Evolutionary conservation across 2,888 invertebrate species (phyloP), one percentile per base, ranked within the genome.

Genomic region (Creontiades dilutus): DNA sequence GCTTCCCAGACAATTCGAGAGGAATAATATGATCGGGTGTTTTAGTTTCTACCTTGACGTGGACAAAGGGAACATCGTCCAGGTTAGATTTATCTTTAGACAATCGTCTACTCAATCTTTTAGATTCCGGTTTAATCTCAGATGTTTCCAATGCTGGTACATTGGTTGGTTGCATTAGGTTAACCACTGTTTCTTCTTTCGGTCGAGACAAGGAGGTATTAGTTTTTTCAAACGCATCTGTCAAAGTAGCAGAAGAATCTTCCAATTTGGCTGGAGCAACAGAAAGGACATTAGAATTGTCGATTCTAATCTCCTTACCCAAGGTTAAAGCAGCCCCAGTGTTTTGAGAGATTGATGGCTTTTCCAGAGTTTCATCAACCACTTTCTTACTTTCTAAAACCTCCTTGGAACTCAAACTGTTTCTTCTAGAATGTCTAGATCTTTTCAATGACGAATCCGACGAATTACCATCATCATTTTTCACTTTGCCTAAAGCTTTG

Each of bases 71-170:
- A 19, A 27, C 23, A 16, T n/a, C 37, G 9, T 37, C 76, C 5
- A 76, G n/a, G 12, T 88, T 52, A 4, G 87, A 0, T 27, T 52
- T 76, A n/a, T 88, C 88, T 61, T 47, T 78, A 3, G 88, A 88
- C 46, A 78, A 52, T 55, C 88, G n/a, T 14, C 88, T 76, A 27
- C 78, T 76, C n/a, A 78, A 11, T 28, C 88, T 88, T 28, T 76
- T 76, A 9, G 13, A 55, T 13, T 78, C 76, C 0, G 14, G 61
- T 68, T 68, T 23, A 27, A 19, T 11, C 2, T 68, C 68, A 68
- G 23, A 23, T 23, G 13, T 4, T 19, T 68, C 23, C 11, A 68
- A 12, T 68, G 11, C 0, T 1, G 68, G 9, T 23, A 23, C 68
- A 23, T 3, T 23, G 9, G 23, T 13, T 7, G 68, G 11, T 37